These are phyloP conservation scores for Salpingus planirostris DNA, from an alignment of 2,888 invertebrate genomes.

Conservation along the genomic window DNA sequence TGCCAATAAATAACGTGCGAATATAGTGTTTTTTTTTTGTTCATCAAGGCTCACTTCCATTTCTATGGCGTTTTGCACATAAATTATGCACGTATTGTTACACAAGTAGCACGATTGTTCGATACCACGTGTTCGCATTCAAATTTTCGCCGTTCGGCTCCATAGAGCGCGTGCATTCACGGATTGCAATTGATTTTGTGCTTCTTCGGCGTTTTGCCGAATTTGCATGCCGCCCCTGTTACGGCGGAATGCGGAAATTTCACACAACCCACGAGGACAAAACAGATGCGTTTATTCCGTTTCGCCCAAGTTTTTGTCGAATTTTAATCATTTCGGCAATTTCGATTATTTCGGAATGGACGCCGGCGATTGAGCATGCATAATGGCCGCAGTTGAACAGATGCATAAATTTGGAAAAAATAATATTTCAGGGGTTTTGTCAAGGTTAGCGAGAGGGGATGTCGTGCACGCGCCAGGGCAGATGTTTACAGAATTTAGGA, in stretches of 20 bases:
- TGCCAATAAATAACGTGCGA: constrained; percentile 18
- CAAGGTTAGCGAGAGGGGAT: constrained; percentile 17
- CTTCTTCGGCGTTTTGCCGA: constrained; percentile 2
- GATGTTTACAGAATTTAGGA: constrained; percentile 42
- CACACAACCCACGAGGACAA: too few species aligned
- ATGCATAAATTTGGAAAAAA: constrained; percentile 37
- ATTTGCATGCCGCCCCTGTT: too few species aligned
- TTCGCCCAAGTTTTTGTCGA: too few species aligned
- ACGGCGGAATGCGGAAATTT: too few species aligned
- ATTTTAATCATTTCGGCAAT: too few species aligned
- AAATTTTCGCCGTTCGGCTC: constrained; percentile 30
- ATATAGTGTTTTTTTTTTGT: constrained; percentile 18
- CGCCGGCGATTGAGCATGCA: constrained; percentile 8
- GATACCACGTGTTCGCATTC: constrained; percentile 34
- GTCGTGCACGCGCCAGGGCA: constrained; percentile 30
- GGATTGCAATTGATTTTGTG: constrained; percentile 25
- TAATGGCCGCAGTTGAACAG: constrained; percentile 26
- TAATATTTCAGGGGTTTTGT: constrained; percentile 28
- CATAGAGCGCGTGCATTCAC: constrained; percentile 20
- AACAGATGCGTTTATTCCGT: too few species aligned
- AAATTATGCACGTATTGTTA: constrained; percentile 36
- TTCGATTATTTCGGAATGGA: not conserved
- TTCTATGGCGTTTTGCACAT: constrained; percentile 29
- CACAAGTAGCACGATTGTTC: constrained; percentile 34
- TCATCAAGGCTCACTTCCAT: constrained; percentile 28